Conservation (phyloP, 2,113 vertebrate genomes). For the Thamnophis sirtalis region DNA sequence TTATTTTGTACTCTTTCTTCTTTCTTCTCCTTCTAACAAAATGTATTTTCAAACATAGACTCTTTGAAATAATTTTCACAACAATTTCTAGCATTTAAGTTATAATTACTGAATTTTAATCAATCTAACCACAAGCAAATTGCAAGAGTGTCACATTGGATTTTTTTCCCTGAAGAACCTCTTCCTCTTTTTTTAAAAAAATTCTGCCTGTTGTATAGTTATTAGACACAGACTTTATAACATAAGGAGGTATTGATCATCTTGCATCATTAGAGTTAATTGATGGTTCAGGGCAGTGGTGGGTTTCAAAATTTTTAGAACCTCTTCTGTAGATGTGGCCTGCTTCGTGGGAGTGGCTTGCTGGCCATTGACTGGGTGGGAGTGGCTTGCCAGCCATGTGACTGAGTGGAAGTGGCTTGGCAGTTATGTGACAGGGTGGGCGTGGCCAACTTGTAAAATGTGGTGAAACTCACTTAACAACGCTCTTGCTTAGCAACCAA, state of each 20-base stretch:
- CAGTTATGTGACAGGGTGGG: too few species aligned
- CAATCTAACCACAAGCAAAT: neutral
- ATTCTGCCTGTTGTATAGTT: neutral
- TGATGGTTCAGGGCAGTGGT: constrained; percentile 1
- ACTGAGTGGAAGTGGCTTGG: too few species aligned
- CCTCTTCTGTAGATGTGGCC: too few species aligned
- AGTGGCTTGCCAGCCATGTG: too few species aligned
- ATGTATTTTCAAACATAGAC: neutral
- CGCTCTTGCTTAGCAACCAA: too few species aligned
- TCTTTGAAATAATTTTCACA: neutral
- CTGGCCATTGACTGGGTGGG: too few species aligned
- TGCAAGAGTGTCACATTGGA: neutral
- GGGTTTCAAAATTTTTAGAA: too few species aligned
- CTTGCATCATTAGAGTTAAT: constrained; percentile 12
- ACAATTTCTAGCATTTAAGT: neutral
- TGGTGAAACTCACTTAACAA: too few species aligned
- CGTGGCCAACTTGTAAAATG: too few species aligned
- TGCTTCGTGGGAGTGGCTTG: too few species aligned
- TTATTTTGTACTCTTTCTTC: neutral
- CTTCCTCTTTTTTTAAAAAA: neutral
- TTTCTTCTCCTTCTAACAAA: neutral
- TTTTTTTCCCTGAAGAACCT: neutral
- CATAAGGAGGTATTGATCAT: neutral
- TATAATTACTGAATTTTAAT: neutral
- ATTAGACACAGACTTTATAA: neutral